Conservation (phyloP, 2,888 invertebrate species). For the Rhagophthalmus giganteus region DNA sequence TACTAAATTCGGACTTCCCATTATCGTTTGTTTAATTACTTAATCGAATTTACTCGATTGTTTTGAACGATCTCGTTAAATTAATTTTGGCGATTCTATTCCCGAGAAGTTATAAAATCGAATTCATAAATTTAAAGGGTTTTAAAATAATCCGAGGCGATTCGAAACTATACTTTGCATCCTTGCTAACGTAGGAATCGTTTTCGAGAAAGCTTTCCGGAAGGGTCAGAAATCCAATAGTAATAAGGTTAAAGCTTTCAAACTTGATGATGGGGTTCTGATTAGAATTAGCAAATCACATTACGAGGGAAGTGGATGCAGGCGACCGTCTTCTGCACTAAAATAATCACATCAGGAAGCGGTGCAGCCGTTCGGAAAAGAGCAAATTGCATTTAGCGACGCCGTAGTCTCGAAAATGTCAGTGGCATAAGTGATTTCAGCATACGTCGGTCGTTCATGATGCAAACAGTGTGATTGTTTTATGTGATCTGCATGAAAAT, state of each 20-base stretch:
- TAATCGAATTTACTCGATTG: too few relatives aligned
- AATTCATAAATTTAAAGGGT: neutral
- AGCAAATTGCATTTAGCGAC: conserved; percentile 45
- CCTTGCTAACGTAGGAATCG: conserved; percentile 4
- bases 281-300: conserved; percentile 48
- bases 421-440: conserved; percentile 42
- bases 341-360: conserved; percentile 46
- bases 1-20: too few relatives aligned
- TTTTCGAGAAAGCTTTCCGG: conserved; percentile 12
- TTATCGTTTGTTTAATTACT: too few relatives aligned
- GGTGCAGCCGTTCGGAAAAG: conserved; percentile 46
- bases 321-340: conserved; percentile 35
- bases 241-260: conserved; percentile 41
- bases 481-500: conserved; percentile 34
- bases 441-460: conserved; percentile 35
- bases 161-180: conserved; percentile 2
- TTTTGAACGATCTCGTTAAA: too few relatives aligned
- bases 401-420: conserved; percentile 42
- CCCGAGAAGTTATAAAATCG: too few relatives aligned
- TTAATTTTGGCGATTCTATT: too few relatives aligned
- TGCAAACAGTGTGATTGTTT: conserved; percentile 40
- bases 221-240: conserved; percentile 46
- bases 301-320: conserved; percentile 35
- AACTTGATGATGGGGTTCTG: conserved; percentile 45
- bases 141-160: conserved; percentile 1